Evolutionary conservation across 2,113 vertebrate genomes (phyloP), one percentile per base, ranked within the genome.

Genomic region (Athene noctua): DNA sequence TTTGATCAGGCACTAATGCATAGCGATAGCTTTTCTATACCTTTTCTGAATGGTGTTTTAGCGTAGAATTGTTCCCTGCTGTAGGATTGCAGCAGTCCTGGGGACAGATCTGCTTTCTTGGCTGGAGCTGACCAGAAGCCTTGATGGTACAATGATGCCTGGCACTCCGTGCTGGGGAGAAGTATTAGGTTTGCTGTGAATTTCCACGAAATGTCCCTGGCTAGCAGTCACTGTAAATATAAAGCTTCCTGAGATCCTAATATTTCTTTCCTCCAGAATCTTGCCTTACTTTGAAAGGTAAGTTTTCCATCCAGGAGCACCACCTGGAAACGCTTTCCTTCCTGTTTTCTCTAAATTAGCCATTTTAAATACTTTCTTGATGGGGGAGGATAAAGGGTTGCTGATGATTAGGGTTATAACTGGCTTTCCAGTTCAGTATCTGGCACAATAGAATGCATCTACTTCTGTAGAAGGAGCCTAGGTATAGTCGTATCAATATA

Each of bases 1-100:
- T 96, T 96, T 97, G 94, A 95, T 97, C 94, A 97, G 81, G 81
- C 59, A n/a, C 42, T 91, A 86, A 94, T 91, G 71, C 70, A 74
- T 30, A 70, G 79, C 1, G 0, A 82, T 94, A 77, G 87, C 42
- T 85, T 84, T 92, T 87, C 82, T 92, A 55, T 82, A 90, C 74
- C 67, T 80, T 67, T 88, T 74, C 66, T 95, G 89, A 92, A 73
- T 30, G 42, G 21, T 18, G 5, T 66, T 87, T 92, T 91, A 70
- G 66, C 2, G 3, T 47, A 42, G 91, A 85, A 79, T 58, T 92
- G 40, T 89, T 91, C 30, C 70, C 66, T 72, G 70, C 51, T 58
- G 71, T 30, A 82, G 63, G 42, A 77, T 14, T 92, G 74, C 78
- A 77, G 62, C 62, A 51, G 42, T 79, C 54, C 73, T 80, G 38